Evolutionary conservation across 2,888 invertebrate species (phyloP), one percentile per base, ranked within the genome.

Genomic region (Autographa gamma): DNA sequence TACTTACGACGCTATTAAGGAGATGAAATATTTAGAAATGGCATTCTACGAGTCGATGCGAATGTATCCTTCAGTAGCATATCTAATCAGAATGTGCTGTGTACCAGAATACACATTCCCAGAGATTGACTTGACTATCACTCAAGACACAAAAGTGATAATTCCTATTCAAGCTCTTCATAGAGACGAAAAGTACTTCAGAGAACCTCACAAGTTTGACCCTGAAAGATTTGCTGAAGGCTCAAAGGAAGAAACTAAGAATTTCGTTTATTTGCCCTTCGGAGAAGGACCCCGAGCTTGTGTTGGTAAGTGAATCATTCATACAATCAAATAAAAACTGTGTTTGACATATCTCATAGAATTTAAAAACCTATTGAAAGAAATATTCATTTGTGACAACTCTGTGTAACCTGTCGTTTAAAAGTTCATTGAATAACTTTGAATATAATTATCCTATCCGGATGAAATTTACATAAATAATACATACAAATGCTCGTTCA

Each of bases 251-350:
- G 85, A 89, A 56, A 88, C 88, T 16, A 91, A 89, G 63, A 90
- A 89, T 48, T 92, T 87, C 66, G 85, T 92, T 4, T 95, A 85
- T 82, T 84, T 95, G 60, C 95, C 95, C 0, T 95, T 95, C 78
- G 94, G 95, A 64, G 93, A 93, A 74, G 95, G 95, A 8, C 95
- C 94, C 3, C 88, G 95, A 67, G 83, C 93, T 1, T 95, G 95
- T 80, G 92, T 94, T 69, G 95, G 95, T 95, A 84, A 86, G 93
- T 87, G 32, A 9, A 25, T 18, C 14, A 11, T 18, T 31, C 9
- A 13, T 41, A 41, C 0, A 48, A 14, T 38, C 9, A 14, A 32
- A 9, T 41, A 66, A 11, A 48, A 48, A 16, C 48, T 48, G 2
- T 48, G 4, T n/a, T 16, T 38, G 38, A 8, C 38, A 11, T 8